phyloP scores from a whole-genome alignment of 2,888 invertebrate species.

The Caenorhabditis virilis region DNA sequence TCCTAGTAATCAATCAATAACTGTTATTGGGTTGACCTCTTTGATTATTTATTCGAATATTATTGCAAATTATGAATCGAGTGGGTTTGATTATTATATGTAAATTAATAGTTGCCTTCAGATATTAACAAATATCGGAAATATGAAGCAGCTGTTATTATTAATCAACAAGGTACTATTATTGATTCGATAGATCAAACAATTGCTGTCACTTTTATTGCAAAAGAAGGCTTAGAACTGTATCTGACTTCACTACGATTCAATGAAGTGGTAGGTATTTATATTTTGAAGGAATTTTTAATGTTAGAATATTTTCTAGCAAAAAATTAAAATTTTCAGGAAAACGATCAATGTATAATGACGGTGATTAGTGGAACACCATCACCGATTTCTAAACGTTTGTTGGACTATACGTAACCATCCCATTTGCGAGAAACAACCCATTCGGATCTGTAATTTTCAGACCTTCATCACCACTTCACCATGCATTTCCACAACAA shows the following conservation, averaged over 20 bases:
- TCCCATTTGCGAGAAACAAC: no score
- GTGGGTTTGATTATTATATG: no score
- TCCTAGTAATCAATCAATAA: conserved; percentile 14
- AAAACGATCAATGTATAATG: conserved; percentile 17
- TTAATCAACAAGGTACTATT: conserved; percentile 18
- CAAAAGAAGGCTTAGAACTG: conserved; percentile 18
- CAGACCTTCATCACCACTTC: background rate
- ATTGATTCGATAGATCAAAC: conserved; percentile 28
- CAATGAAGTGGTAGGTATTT: conserved; percentile 18
- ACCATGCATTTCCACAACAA: conserved; percentile 22
- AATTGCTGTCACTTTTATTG: conserved; percentile 24
- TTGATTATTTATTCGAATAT: conserved; percentile 19
- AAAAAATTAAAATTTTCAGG: conserved; percentile 8
- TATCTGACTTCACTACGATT: conserved; percentile 20
- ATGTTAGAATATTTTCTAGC: background rate
- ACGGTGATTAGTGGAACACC: conserved; percentile 31
- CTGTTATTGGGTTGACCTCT: conserved; percentile 18
- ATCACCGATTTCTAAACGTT: conserved; percentile 11
- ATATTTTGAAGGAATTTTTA: background rate
- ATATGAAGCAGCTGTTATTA: conserved; percentile 20
- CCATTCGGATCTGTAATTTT: no score
- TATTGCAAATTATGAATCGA: conserved; percentile 20
- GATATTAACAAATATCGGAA: conserved; percentile 18
- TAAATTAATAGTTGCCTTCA: conserved; percentile 4
- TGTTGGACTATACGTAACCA: conserved; percentile 17